Conservation (phyloP, 64 coral and sea anemone species). For the Stylophora pistillata region DNA sequence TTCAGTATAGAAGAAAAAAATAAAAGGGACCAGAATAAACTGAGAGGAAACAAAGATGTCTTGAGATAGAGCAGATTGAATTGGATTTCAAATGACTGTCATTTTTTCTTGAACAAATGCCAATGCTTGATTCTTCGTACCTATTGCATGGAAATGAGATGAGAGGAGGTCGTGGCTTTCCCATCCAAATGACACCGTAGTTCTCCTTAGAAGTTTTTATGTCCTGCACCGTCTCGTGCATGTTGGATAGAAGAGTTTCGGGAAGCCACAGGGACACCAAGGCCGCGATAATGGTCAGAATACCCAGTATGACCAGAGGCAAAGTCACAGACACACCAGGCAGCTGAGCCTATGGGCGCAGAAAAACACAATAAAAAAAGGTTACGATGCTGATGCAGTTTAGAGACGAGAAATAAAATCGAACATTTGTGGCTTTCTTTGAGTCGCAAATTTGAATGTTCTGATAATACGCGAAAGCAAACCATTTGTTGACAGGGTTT, state of each 20-base stretch:
- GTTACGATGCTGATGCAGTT: neutral
- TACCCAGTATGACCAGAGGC: conserved; percentile 52
- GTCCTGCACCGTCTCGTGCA: conserved; percentile 52
- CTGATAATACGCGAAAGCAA: too few relatives aligned
- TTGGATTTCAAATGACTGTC: too few relatives aligned
- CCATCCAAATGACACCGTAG: conserved; percentile 36
- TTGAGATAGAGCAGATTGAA: too few relatives aligned
- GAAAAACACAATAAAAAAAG: neutral
- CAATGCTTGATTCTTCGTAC: neutral
- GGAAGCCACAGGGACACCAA: conserved; percentile 57
- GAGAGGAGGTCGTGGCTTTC: neutral
- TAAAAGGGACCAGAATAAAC: neutral
- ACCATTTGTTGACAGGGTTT: neutral
- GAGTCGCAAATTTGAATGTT: too few relatives aligned
- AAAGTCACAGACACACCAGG: conserved; percentile 40
- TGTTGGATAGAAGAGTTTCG: conserved; percentile 35
- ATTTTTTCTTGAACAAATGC: too few relatives aligned
- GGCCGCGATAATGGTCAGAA: conserved; percentile 29
- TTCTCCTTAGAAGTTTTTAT: conserved; percentile 10
- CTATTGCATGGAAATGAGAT: neutral
- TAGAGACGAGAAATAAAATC: too few relatives aligned
- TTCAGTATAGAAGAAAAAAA: too few relatives aligned
- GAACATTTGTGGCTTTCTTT: too few relatives aligned
- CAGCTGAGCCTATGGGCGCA: conserved; percentile 17
- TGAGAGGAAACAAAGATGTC: too few relatives aligned